These are phyloP conservation scores for Gallinago solitaria DNA, from an alignment of 2,797 vertebrate species.

Conservation along the genomic window DNA sequence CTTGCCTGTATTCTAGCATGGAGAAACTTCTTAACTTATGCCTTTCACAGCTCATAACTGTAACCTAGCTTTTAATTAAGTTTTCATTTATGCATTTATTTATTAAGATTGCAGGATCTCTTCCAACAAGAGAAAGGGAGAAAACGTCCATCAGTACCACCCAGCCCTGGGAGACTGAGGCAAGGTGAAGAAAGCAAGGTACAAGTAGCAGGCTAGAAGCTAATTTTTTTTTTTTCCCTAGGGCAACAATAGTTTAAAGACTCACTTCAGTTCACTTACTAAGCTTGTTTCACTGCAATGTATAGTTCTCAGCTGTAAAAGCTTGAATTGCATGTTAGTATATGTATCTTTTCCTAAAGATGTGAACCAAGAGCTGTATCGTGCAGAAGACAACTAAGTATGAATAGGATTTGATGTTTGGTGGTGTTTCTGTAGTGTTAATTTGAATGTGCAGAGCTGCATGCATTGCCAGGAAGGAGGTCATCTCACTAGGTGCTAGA, in stretches of 20 bases:
- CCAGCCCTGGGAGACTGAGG: slow-evolving; percentile 93
- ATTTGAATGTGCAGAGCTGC: not conserved
- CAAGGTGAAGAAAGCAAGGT: slow-evolving; percentile 96
- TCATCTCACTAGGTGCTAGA: not conserved
- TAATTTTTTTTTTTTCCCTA: not conserved
- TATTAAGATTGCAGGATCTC: slow-evolving; percentile 90
- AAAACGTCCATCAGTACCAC: slow-evolving; percentile 94
- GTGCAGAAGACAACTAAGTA: not conserved
- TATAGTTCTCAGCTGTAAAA: not conserved
- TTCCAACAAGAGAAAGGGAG: slow-evolving; percentile 98
- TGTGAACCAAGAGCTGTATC: not conserved
- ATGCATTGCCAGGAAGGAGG: not conserved
- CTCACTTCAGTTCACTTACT: not conserved
- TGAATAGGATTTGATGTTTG: not conserved
- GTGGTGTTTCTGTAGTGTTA: not conserved
- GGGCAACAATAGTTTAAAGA: not conserved
- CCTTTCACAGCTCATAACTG: not conserved
- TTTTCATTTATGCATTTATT: not conserved
- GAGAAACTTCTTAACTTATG: not conserved
- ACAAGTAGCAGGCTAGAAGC: not conserved
- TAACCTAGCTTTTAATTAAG: not conserved
- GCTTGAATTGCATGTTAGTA: not conserved
- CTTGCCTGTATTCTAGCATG: not conserved
- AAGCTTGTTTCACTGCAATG: not conserved
- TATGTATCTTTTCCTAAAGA: not conserved